Percentiles rank a stretch among this genome's conserved stretches.
These are phyloP conservation scores for Megaceryle alcyon DNA, from an alignment of 2,797 vertebrate species.

Conservation along the genomic window DNA sequence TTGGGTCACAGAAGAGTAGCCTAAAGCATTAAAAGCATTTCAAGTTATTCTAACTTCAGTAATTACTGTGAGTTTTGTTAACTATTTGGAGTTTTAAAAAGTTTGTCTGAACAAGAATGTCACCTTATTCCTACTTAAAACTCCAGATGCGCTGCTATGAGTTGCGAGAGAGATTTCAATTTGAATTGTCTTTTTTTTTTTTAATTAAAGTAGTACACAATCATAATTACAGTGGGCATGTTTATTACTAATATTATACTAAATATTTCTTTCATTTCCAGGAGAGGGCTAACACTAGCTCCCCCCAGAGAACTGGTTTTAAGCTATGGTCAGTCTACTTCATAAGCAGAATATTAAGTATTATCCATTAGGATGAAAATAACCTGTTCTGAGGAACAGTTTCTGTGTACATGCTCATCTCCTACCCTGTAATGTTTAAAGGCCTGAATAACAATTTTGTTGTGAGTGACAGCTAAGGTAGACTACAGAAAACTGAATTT, in stretches of 20 bases:
- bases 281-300: neutral
- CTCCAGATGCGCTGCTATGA: too few species aligned
- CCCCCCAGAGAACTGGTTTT: neutral
- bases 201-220: neutral
- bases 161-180: neutral
- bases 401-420: neutral
- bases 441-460: neutral
- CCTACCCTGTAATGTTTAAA: neutral
- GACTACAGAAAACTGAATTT: neutral
- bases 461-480: neutral
- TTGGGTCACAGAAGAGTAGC: conserved; percentile 33
- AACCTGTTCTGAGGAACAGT: neutral
- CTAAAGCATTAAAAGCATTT: conserved; percentile 32
- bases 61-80: conserved; percentile 7
- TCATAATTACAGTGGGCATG: neutral
- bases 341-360: neutral
- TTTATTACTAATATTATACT: neutral
- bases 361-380: neutral
- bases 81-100: neutral
- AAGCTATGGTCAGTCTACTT: neutral
- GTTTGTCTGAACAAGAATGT: neutral
- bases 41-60: neutral
- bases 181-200: neutral
- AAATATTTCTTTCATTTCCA: neutral
- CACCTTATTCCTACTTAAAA: neutral